Evolutionary conservation across 2,113 vertebrate genomes (phyloP), one percentile per base, ranked within the genome.

Genomic region (Sorex araneus): DNA sequence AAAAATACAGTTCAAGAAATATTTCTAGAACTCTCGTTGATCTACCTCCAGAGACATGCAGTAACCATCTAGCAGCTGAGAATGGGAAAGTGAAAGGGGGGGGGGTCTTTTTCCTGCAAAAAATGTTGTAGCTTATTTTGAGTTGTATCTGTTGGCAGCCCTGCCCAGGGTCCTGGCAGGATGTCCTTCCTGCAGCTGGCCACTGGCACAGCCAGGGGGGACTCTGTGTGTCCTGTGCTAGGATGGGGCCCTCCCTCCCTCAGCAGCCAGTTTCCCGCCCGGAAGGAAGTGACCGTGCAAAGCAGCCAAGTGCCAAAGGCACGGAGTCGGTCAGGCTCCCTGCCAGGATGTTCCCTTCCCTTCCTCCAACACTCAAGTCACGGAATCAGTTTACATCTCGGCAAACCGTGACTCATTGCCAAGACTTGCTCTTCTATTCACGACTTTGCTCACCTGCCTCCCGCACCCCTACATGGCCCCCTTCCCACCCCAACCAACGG

Each of bases 211-310:
- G 54, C 9, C 54, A 15, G 3, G 13, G 18, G 54, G 18, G 18
- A 16, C 13, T 54, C 18, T 54, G 54, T 54, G 54, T 40, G 40
- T 30, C 32, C 30, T 84, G 27, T 34, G 30, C 13, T 9, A 76
- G 8, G 11, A 4, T 18, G 21, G 28, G 7, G 27, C 23, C 40
- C 87, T 5, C 11, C 11, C 25, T 21, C 45, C n/a, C 25, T 63
- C 43, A 76, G 27, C 32, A 47, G 18, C 78, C 81, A 25, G 18
- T 64, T 32, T 83, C 36, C 34, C 8, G 50, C 2, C 25, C 21
- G 83, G n/a, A 21, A 96, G 77, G 69, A 96, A 81, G 69, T 67
- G 40, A 40, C 40, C 40, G 7, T 40, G 40, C 40, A 40, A 40
- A 40, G 40, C 40, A 40, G 40, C 3, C 40, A 40, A 40, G 40